Evolutionary conservation across 1,140 invertebrate genomes (phyloP), one percentile per base, ranked within the genome.

Genomic region (Bombus balteatus): DNA sequence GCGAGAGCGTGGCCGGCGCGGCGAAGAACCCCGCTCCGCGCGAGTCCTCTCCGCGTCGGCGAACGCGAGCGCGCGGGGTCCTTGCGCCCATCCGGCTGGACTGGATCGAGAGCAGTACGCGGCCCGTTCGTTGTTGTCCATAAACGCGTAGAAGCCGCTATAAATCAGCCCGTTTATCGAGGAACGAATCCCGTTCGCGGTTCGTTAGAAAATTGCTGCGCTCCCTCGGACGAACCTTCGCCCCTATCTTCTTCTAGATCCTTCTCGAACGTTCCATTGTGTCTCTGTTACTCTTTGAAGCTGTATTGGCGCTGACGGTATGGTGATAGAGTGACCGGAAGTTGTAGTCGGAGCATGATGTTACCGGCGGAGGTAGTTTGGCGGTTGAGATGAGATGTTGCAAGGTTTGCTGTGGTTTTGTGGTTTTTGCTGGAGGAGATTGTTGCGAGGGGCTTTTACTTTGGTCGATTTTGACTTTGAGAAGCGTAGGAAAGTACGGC

Each of bases 161-260:
- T 89, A 88, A 89, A 89, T 86, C 87, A 88, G n/a, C 1, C 65
- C 65, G 53, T 37, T 86, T 66, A 62, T n/a, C 62, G 53, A 59
- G 53, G 47, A 88, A 89, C 53, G 76, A 80, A 80, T 84, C 84
- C 70, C 78, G 79, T 81, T 86, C 79, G 84, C 84, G 59, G 70
- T 81, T 86, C 84, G 79, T 86, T 86, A 85, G 83, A 62, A 80
- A 80, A 81, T 86, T 85, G 73, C 79, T 28, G 76, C n/a, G 83
- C 62, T 59, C 37, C 75, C 39, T 62, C 28, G 65, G 9, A 53
- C 47, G 5, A 53, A 53, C 47, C 47, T 12, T 34, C 13, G 32
- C 53, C 53, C 4, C 22, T n/a, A n/a, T 39, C 25, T 62, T n/a
- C 57, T 62, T 39, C n/a, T 37, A 12, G 18, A 32, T 28, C 57